These are phyloP conservation scores for Dysidea cf. avara DNA, from an alignment of 37 sponge, comb jelly and placozoan species.

Conservation along the genomic window DNA sequence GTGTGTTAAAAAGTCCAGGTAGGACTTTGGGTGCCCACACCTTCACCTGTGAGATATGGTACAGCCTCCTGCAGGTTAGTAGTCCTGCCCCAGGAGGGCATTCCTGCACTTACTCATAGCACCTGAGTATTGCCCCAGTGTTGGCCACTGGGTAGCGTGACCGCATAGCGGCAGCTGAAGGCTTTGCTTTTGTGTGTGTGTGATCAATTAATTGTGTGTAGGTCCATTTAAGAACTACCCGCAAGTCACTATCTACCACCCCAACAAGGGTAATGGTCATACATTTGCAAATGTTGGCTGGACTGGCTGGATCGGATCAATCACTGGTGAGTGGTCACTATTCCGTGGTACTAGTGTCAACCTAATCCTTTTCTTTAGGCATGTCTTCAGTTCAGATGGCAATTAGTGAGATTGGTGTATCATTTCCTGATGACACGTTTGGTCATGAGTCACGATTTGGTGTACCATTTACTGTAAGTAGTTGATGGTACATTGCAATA, in stretches of 20 bases:
- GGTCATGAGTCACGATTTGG: conserved; percentile 88
- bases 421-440: conserved; percentile 84
- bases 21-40: too few relatives aligned
- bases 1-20: conserved; percentile 4
- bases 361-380: conserved; percentile 32
- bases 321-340: conserved; percentile 56
- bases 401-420: conserved; percentile 85
- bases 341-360: too few relatives aligned
- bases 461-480: conserved; percentile 77
- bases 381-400: conserved; percentile 60
- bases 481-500: neutral
- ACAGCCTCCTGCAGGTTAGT: neutral
- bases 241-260: conserved; percentile 87
- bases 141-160: too few relatives aligned
- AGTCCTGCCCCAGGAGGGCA: too few relatives aligned
- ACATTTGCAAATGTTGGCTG: conserved; percentile 87
- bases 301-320: conserved; percentile 89
- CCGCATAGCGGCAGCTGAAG: too few relatives aligned
- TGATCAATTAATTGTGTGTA: conserved; percentile 7
- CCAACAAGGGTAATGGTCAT: conserved; percentile 57
- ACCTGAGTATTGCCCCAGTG: neutral
- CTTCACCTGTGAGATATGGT: too few relatives aligned
- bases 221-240: conserved; percentile 91
- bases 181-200: neutral
- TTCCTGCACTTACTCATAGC: neutral